Evolutionary conservation across 2,113 vertebrate genomes (phyloP), one percentile per base, ranked within the genome.

Genomic region (Dasyurus viverrinus): DNA sequence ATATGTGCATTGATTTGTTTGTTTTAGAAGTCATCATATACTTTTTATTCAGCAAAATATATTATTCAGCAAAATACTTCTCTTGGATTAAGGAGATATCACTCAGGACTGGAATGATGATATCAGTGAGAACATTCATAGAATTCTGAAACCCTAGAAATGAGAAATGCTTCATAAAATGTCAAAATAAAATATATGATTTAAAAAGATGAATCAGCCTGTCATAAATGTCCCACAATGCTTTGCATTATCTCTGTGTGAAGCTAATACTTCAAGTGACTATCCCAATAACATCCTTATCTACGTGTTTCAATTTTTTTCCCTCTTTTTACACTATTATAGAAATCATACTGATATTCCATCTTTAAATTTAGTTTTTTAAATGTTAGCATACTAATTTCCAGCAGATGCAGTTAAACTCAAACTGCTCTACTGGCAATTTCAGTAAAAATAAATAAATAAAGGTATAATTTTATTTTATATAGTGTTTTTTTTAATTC

Each of bases 121-220:
- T 36, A 97, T 97, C 95, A 97, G 96, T 96, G 93, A 95, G 42
- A 98, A 95, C 30, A 95, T 89, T n/a, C 94, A 93, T 50, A 92
- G 68, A 94, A 57, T 94, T 94, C 95, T 93, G 96, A 98, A 98
- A 93, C 54, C 96, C 93, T 94, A 89, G 96, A 98, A 98, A 97
- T 95, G 94, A 98, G 97, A 97, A 98, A 97, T 96, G 97, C 91
- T 96, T 98, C 94, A 96, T 94, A 97, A 76, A 97, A 96, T 91
- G 93, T 91, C 89, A 92, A 96, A 97, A 98, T 91, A 95, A 98
- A 93, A 47, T 91, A 94, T 96, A 95, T 97, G 94, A 91, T 98
- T 97, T 97, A 93, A 95, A 95, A 97, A 97, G 97, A 97, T 94
- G 68, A 98, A 98, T 97, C 92, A 23, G 55, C 23, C 30, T 96